Evolutionary conservation across 2,888 invertebrate genomes (phyloP).

Genomic region (Apocheima hispidaria): DNA sequence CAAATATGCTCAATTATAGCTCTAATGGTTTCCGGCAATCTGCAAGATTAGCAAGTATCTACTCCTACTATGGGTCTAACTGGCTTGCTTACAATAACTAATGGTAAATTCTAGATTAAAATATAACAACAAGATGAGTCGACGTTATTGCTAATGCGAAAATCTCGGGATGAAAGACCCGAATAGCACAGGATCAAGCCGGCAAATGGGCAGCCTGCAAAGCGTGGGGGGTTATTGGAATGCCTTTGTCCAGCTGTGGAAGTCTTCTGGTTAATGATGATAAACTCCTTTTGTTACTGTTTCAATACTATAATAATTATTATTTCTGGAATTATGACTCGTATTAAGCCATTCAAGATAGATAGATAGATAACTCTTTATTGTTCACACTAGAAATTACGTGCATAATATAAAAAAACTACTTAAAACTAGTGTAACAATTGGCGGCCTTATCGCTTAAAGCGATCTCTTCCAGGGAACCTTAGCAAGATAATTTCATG

Average conservation of each 20-base stretch:
- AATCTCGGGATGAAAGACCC: background rate
- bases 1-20: conserved; percentile 6
- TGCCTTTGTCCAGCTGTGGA: no score
- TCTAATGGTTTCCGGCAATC: conserved; percentile 26
- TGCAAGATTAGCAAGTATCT: conserved; percentile 12
- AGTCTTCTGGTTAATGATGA: no score
- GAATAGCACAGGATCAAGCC: background rate
- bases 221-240: no score
- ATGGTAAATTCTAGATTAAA: background rate
- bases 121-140: background rate
- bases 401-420: no score
- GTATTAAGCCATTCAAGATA: background rate
- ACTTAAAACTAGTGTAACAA: no score
- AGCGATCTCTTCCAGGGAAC: no score
- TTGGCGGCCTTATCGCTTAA: no score
- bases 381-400: no score
- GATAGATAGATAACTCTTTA: no score
- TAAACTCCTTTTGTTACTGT: background rate
- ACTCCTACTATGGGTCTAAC: background rate
- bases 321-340: background rate
- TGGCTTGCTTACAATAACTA: background rate
- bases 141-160: background rate
- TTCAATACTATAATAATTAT: background rate
- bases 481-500: no score
- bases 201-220: background rate